phyloP scores from a whole-genome alignment of 2,888 invertebrate species.

The Mimumesa dahlbomi region DNA sequence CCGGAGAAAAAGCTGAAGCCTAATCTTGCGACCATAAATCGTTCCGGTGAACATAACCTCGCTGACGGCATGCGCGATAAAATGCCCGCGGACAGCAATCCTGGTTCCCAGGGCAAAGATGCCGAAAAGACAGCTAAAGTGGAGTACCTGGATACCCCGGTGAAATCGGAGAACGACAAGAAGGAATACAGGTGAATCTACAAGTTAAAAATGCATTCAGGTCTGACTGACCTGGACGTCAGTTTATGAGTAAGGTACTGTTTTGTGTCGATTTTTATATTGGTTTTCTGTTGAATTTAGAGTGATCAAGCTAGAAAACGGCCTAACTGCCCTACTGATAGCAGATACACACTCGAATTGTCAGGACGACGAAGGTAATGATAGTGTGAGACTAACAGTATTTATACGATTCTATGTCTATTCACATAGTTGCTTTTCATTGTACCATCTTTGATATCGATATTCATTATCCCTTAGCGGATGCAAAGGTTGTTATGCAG shows the following conservation, averaged over 20 bases:
- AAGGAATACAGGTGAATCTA: constrained; percentile 87
- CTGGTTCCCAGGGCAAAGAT: not conserved
- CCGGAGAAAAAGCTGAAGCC: constrained; percentile 55
- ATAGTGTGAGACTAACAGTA: constrained; percentile 73
- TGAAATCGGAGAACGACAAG: constrained; percentile 89
- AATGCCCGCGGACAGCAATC: not conserved
- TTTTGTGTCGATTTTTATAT: too few relatives aligned
- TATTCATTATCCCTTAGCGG: constrained; percentile 9
- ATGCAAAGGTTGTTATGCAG: constrained; percentile 43
- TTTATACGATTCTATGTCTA: not conserved
- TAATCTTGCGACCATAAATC: constrained; percentile 3
- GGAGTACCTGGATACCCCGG: constrained; percentile 81
- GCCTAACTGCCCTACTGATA: constrained; percentile 87
- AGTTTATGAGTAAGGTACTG: too few relatives aligned
- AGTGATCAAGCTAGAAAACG: constrained; percentile 86
- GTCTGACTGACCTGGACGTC: too few relatives aligned
- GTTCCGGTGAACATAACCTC: constrained; percentile 13
- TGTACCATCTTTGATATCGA: too few relatives aligned
- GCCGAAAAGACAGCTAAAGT: constrained; percentile 45
- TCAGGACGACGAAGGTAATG: constrained; percentile 53
- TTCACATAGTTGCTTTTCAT: too few relatives aligned
- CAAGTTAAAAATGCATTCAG: too few relatives aligned
- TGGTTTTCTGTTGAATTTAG: constrained; percentile 76
- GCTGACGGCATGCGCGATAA: constrained; percentile 23
- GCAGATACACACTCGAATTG: constrained; percentile 82